These are phyloP conservation scores for Penaeus chinensis DNA, from an alignment of 1,140 invertebrate genomes.

Conservation along the genomic window DNA sequence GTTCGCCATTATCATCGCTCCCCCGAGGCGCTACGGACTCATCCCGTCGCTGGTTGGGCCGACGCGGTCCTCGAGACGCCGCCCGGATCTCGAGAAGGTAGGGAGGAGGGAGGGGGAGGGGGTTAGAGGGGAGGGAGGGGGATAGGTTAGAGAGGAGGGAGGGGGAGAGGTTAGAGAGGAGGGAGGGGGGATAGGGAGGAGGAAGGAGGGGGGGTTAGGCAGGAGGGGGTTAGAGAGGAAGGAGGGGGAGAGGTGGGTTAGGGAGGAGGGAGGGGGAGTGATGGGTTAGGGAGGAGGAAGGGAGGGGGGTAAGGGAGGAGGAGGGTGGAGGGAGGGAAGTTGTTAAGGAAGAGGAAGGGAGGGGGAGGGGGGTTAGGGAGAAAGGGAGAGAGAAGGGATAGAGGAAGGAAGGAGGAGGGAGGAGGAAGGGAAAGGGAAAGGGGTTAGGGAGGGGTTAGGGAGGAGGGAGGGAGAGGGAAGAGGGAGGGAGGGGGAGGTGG, in stretches of 20 bases:
- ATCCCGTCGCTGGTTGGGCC: conserved; percentile 6
- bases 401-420: no score
- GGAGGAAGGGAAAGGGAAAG: no score
- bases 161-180: background rate
- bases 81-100: conserved; percentile 4
- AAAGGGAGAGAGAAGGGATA: no score
- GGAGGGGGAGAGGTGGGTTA: background rate
- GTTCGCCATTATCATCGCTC: conserved; percentile 24
- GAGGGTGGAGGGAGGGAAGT: no score
- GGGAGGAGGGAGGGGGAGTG: no score
- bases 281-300: no score
- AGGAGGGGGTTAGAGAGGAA: background rate
- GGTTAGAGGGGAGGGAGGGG: background rate
- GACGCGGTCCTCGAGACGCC: background rate
- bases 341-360: no score
- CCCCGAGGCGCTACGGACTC: conserved; percentile 24
- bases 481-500: no score
- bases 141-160: background rate
- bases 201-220: background rate
- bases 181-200: background rate
- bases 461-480: no score
- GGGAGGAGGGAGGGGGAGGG: background rate
- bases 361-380: no score
- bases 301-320: no score
- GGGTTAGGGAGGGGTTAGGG: no score